Evolutionary conservation across 1,140 invertebrate species (phyloP), one percentile per base, ranked within the genome.

Genomic region (Tetramorium parvispinum): DNA sequence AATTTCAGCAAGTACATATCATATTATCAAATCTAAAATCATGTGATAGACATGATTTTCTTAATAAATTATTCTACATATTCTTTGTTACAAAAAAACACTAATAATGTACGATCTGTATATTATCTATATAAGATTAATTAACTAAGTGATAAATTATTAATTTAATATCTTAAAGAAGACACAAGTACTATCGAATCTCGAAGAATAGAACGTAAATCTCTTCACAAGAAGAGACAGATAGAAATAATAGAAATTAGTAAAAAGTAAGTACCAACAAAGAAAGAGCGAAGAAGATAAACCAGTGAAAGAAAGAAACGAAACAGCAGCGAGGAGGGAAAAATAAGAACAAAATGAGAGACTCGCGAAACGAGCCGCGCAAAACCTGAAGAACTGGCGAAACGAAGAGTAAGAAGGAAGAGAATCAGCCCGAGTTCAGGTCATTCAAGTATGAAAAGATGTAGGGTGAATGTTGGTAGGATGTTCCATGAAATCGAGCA

Each of bases 371-470:
- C 87, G 65, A 88, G 81, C 66, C 82, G 79, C 88, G 87, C 87
- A 91, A 91, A 91, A 89, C 87, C 73, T 59, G 82, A 81, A 79
- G 75, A 88, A 87, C 51, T 40, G 83, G 76, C 43, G 65, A 86
- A 82, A 66, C 85, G 86, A 85, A 79, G 87, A 88, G 81, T 70
- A 81, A 87, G 87, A 85, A 55, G 87, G 57, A 87, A 75, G 76
- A 68, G 71, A 91, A 86, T 89, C 76, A 87, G 87, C 85, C 85
- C 86, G 46, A 87, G 90, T 86, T 71, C 87, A 79, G 86, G 86
- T 88, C 82, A 88, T 76, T 76, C 51, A 55, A 76, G 77, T 81
- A 88, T 76, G 88, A 87, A 90, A 91, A 86, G 88, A 68, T 91
- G 85, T 85, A 83, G 73, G 73, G 51, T 59, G 53, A 70, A 83